Conservation (phyloP, 2,113 vertebrate genomes). For the Isichthys henryi region DNA sequence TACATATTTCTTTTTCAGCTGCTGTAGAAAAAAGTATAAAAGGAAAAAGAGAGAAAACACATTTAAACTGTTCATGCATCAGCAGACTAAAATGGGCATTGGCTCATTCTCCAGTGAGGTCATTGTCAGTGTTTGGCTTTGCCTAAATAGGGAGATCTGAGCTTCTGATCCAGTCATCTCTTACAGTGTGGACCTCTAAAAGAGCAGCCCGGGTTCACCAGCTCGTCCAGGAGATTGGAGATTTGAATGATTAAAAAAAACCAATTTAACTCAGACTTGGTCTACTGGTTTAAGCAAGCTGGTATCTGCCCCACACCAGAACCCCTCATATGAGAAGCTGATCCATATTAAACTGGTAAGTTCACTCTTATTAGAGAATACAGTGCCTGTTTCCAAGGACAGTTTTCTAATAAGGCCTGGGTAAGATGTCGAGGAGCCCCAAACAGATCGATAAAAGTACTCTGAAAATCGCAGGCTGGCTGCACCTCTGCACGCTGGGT, state of each 20-base stretch:
- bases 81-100: background rate
- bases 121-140: constrained; percentile 1
- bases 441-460: constrained; percentile 13
- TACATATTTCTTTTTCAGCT: background rate
- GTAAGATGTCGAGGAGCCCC: background rate
- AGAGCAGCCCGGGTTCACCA: constrained; percentile 10
- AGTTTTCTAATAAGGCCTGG: constrained; percentile 1
- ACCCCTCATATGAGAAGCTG: background rate
- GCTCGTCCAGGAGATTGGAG: background rate
- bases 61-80: background rate
- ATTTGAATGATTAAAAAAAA: constrained; percentile 6
- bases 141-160: constrained; percentile 5
- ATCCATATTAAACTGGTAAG: constrained; percentile 14
- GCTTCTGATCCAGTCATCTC: background rate
- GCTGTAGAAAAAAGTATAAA: background rate
- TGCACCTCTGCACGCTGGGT: background rate
- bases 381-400: constrained; percentile 19
- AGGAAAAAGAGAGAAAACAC: background rate
- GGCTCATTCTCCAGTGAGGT: background rate
- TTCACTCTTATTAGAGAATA: constrained; percentile 4
- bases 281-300: background rate
- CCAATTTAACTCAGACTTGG: constrained; percentile 13
- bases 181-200: background rate
- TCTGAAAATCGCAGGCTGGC: background rate
- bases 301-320: background rate